These are phyloP conservation scores for Rhynchophorus ferrugineus DNA, from an alignment of 1,140 invertebrate species.

Conservation along the genomic window DNA sequence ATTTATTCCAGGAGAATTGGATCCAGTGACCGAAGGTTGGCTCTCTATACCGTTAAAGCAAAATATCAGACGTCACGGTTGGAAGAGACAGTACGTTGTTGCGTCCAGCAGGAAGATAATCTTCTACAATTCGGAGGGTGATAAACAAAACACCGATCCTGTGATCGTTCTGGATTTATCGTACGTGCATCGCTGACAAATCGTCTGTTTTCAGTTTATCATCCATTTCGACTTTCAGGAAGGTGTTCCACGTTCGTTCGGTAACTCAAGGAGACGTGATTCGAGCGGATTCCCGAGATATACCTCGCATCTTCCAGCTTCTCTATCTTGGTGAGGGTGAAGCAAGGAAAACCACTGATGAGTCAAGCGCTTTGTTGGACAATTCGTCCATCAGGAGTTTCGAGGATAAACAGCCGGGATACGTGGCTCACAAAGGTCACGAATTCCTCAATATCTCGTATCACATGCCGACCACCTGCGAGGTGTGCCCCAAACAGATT, in stretches of 20 bases:
- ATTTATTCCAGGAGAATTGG: conserved; percentile 45
- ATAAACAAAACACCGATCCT: conserved; percentile 92
- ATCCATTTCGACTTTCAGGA: conserved; percentile 54
- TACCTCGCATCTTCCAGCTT: conserved; percentile 97
- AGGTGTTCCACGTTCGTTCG: conserved; percentile 96
- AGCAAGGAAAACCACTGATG: conserved; percentile 74
- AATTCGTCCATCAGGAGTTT: conserved; percentile 42
- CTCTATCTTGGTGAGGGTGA: conserved; percentile 91
- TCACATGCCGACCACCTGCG: conserved; percentile 96
- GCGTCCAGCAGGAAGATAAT: conserved; percentile 95
- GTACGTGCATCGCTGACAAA: conserved; percentile 52
- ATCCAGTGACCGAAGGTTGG: conserved; percentile 89
- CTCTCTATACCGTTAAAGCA: conserved; percentile 90
- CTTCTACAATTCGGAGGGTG: conserved; percentile 92
- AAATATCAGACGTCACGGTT: conserved; percentile 90
- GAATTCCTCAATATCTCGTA: conserved; percentile 94
- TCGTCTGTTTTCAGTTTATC: conserved; percentile 9
- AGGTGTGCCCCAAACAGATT: conserved; percentile 92
- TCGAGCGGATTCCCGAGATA: conserved; percentile 95
- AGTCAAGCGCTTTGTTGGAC: conserved; percentile 42
- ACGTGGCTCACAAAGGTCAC: conserved; percentile 86
- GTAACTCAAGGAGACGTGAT: conserved; percentile 98
- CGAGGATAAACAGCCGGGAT: conserved; percentile 65
- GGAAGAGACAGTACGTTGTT: conserved; percentile 96
- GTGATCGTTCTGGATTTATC: conserved; percentile 91